Conservation (phyloP, 1,140 invertebrate genomes). For the Drosophila sproati region DNA sequence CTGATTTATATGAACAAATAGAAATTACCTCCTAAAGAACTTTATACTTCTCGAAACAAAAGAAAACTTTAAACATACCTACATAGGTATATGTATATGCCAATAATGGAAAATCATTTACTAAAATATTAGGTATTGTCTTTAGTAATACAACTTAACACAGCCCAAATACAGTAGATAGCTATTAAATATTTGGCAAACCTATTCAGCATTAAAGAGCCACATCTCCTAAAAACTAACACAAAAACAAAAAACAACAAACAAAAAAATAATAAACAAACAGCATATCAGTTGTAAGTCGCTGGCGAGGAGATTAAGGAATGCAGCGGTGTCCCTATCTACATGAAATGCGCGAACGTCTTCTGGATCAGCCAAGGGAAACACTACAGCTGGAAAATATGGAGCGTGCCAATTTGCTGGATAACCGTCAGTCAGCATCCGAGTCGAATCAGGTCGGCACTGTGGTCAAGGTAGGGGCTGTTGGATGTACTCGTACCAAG, state of each 20-base stretch:
- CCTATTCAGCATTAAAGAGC: not conserved
- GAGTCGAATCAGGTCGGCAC: slow-evolving; percentile 90
- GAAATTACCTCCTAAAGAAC: slow-evolving; percentile 61
- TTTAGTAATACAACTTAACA: not conserved
- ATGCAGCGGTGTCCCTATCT: slow-evolving; percentile 96
- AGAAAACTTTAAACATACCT: not conserved
- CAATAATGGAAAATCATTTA: slow-evolving; percentile 41
- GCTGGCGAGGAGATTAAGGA: slow-evolving; percentile 74
- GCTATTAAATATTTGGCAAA: slow-evolving; percentile 5
- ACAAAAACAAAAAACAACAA: slow-evolving; percentile 11
- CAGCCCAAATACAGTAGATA: slow-evolving; percentile 10
- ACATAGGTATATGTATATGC: not conserved
- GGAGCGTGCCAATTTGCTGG: slow-evolving; percentile 85
- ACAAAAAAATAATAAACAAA: slow-evolving; percentile 20
- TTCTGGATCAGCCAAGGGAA: slow-evolving; percentile 88
- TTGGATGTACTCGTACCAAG: slow-evolving; percentile 78
- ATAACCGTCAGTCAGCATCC: slow-evolving; percentile 87
- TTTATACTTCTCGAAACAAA: slow-evolving; percentile 33
- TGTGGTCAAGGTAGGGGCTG: slow-evolving; percentile 91
- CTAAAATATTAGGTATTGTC: slow-evolving; percentile 9
- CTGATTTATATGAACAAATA: slow-evolving; percentile 67
- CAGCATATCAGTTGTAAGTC: not conserved
- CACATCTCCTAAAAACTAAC: not conserved
- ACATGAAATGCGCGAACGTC: slow-evolving; percentile 95
- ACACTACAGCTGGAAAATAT: slow-evolving; percentile 85